Conservation (phyloP, 2,888 invertebrate species). For the Polydrusus cervinus region DNA sequence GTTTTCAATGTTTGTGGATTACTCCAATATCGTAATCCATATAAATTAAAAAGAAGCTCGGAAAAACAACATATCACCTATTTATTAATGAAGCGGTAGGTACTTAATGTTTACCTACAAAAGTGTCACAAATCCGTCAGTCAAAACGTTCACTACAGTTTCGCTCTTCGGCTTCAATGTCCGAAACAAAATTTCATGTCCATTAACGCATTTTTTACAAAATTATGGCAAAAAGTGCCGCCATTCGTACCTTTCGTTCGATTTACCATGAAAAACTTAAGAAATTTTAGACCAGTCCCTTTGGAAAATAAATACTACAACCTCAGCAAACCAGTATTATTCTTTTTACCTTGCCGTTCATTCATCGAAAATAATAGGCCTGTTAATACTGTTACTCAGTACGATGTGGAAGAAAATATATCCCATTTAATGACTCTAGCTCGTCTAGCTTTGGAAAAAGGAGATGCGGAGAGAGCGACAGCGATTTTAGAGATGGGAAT, state of each 20-base stretch:
- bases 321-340: slow-evolving; percentile 39
- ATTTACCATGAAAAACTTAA: slow-evolving; percentile 14
- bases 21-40: too few species aligned
- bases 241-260: slow-evolving; percentile 18
- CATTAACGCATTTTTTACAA: slow-evolving; percentile 38
- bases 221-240: slow-evolving; percentile 44
- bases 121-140: background rate
- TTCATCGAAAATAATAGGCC: slow-evolving; percentile 20
- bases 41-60: too few species aligned
- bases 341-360: slow-evolving; percentile 37
- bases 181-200: slow-evolving; percentile 49
- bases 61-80: too few species aligned
- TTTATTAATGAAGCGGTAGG: too few species aligned
- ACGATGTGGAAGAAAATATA: slow-evolving; percentile 68
- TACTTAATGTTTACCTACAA: background rate
- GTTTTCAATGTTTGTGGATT: too few species aligned
- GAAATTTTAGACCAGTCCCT: slow-evolving; percentile 18
- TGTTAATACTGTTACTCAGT: slow-evolving; percentile 43
- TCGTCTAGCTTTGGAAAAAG: slow-evolving; percentile 66
- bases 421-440: slow-evolving; percentile 68
- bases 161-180: slow-evolving; percentile 36
- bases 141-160: background rate
- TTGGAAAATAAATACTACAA: slow-evolving; percentile 16
- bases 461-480: slow-evolving; percentile 68
- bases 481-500: slow-evolving; percentile 68